Base-by-base conservation (phyloP, 2,888 invertebrate species). In the Deilephila porcellus region DNA sequence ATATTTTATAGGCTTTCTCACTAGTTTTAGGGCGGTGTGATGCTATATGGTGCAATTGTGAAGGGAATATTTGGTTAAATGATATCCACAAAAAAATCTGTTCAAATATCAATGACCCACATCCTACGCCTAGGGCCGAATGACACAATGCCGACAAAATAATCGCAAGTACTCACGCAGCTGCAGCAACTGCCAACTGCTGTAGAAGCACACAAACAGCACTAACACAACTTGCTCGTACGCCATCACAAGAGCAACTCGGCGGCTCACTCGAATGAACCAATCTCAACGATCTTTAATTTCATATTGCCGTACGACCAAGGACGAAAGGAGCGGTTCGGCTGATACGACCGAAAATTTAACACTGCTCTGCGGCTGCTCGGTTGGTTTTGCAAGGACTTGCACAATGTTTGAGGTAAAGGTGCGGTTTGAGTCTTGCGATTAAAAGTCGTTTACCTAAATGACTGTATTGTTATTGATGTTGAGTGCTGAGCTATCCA, bases 121-220 rank as follows among this genome's bases (percentile, higher is more conserved):
- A 5, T 32, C 32, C 3, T 32, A 32, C 32, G 4, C 32, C 32
- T 32, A 32, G 25, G 25, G 25, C 32, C 5, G 32, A 0, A 32
- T 32, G 32, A 45, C 45, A 56, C 6, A 56, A 56, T 56, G 4
- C 19, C 56, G 56, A 56, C 56, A 56, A 56, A 56, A 56, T 56
- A 56, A 56, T 81, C 72, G 37, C 77, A 77, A 72, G 74, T 34
- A 93, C 93, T 94, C 84, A 94, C 93, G 93, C 79, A 94, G 86
- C 25, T 92, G 91, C 52, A 93, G 79, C 77, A 93, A 77, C 79
- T 94, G 92, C 72, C 86, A 82, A 71, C 91, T 91, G 77, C 87
- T 85, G 73, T 89, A 90, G 34, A 90, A 83, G 79, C 89, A 87
- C 75, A 89, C 83, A 85, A 87, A 87, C 75, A 91, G 77, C 79